phyloP scores from a whole-genome alignment of 2,797 vertebrate genomes.

The Onychomys arenicola region DNA sequence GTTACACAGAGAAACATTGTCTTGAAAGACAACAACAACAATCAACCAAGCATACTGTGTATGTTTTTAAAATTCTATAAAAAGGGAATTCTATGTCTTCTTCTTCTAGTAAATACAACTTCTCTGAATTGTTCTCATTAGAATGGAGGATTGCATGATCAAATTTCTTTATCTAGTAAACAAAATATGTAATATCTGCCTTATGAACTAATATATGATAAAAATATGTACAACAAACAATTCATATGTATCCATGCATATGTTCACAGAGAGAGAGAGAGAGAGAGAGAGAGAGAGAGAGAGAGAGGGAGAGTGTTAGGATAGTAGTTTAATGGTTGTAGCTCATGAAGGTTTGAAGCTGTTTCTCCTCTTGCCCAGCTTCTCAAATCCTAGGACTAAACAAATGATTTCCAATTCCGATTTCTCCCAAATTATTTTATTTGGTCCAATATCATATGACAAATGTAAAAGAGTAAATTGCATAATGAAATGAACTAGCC shows the following conservation, averaged over 20 bases:
- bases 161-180: background rate
- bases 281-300: background rate
- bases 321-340: background rate
- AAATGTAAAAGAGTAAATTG: background rate
- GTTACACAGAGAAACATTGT: background rate
- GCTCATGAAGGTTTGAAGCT: background rate
- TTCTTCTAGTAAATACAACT: background rate
- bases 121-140: background rate
- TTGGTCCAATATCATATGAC: background rate
- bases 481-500: background rate
- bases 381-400: background rate
- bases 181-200: background rate
- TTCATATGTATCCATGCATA: background rate
- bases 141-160: background rate
- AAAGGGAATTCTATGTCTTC: background rate
- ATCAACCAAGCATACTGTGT: background rate
- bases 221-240: background rate
- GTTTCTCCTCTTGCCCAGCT: background rate
- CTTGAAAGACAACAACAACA: too few species aligned
- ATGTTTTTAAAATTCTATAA: background rate
- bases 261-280: background rate
- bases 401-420: background rate
- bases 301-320: accelerated
- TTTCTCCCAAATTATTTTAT: background rate
- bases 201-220: background rate